phyloP scores from a whole-genome alignment of 2,888 invertebrate genomes.

The Calameuta idolon region DNA sequence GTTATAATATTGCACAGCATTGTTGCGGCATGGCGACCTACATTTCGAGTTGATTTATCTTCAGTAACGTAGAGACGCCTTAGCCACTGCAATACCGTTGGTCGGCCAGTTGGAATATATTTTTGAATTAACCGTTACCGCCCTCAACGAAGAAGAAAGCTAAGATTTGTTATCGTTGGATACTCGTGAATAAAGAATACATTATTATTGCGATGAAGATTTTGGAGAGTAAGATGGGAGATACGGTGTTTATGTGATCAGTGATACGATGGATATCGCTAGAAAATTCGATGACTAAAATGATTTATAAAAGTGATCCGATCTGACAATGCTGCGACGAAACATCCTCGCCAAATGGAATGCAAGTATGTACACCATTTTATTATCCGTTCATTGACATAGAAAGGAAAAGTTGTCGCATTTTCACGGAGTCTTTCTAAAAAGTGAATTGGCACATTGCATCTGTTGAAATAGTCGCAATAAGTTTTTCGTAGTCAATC shows the following conservation, averaged over 20 bases:
- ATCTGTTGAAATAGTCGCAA: not conserved
- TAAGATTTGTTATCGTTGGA: not conserved
- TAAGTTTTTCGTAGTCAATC: not conserved
- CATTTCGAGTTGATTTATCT: not conserved
- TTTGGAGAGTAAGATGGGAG: not conserved
- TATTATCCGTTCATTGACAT: not conserved
- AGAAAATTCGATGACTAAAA: not conserved
- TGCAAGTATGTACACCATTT: not conserved
- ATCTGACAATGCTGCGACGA: not conserved
- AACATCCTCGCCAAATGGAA: not conserved
- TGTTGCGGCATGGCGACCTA: not conserved
- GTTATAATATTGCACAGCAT: not conserved
- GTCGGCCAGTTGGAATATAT: not conserved
- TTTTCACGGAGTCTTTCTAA: not conserved
- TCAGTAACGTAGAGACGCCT: not conserved
- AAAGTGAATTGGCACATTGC: not conserved
- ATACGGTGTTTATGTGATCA: not conserved
- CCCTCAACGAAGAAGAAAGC: not conserved
- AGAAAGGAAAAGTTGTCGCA: not conserved
- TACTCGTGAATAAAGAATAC: not conserved
- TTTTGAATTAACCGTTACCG: not conserved
- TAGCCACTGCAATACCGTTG: not conserved
- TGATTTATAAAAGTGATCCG: not conserved
- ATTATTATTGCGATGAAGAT: not conserved
- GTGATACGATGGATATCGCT: not conserved